Conservation (phyloP, 2,888 invertebrate species). For the Drosophila borealis region DNA sequence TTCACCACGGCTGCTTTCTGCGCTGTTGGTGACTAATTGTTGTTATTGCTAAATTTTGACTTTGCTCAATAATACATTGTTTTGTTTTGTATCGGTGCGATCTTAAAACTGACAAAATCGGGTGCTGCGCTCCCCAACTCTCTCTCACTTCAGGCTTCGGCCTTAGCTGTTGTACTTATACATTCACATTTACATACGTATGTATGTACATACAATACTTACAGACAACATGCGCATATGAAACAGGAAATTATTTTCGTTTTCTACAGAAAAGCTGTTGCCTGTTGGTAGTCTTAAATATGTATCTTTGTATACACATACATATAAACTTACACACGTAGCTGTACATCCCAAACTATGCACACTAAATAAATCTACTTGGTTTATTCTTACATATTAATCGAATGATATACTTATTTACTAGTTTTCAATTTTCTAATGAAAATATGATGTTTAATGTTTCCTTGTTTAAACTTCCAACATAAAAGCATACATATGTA, state of each 20-base stretch:
- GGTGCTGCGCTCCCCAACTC: constrained; percentile 13
- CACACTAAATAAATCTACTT: constrained; percentile 6
- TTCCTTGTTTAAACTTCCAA: too few relatives aligned
- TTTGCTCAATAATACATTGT: constrained; percentile 35
- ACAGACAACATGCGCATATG: constrained; percentile 3
- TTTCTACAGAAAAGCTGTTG: constrained; percentile 55
- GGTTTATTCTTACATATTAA: constrained; percentile 8
- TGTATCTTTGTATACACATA: neutral
- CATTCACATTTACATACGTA: neutral
- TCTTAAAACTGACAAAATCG: constrained; percentile 37
- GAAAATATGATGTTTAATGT: too few relatives aligned
- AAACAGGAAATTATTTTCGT: constrained; percentile 71
- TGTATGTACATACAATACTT: neutral
- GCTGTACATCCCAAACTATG: neutral
- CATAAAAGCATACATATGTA: neutral
- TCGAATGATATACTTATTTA: neutral
- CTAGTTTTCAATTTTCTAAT: too few relatives aligned
- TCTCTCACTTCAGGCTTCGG: constrained; percentile 6
- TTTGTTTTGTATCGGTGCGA: constrained; percentile 39
- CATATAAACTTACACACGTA: neutral
- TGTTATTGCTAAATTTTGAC: constrained; percentile 47
- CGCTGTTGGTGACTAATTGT: constrained; percentile 50
- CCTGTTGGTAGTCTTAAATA: constrained; percentile 24
- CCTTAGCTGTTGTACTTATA: constrained; percentile 35
- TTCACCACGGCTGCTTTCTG: constrained; percentile 42